Conservation (phyloP, 2,797 vertebrate genomes). For the Momotus momota region DNA sequence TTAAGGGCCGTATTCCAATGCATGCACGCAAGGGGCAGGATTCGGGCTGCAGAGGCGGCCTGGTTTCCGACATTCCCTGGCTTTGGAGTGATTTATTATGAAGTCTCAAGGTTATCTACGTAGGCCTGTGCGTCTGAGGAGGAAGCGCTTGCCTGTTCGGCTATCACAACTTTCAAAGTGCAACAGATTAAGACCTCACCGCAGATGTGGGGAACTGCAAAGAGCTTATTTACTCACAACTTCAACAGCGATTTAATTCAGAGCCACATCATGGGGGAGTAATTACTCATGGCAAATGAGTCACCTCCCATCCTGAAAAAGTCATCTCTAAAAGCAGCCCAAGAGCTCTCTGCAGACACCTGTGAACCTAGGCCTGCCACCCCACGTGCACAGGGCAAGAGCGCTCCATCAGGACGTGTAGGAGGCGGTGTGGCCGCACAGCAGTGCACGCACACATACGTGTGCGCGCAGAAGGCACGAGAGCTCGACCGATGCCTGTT, state of each 20-base stretch:
- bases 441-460: too few relatives aligned
- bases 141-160: neutral
- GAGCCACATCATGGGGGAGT: neutral
- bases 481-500: neutral
- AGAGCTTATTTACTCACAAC: neutral
- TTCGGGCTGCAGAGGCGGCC: neutral
- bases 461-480: fast-evolving
- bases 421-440: neutral
- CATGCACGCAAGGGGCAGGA: neutral
- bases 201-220: fast-evolving
- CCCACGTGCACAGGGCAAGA: fast-evolving
- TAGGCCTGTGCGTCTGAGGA: neutral
- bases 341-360: neutral
- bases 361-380: fast-evolving
- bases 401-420: fast-evolving
- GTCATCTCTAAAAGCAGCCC: neutral
- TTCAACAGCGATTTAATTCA: neutral
- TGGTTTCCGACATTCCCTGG: neutral
- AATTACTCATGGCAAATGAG: neutral
- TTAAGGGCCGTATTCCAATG: fast-evolving
- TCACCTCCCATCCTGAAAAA: neutral
- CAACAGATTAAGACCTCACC: neutral
- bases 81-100: neutral
- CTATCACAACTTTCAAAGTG: slow-evolving; percentile 5
- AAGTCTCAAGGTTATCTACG: neutral